Conservation (phyloP, 2,888 invertebrate genomes). For the Cremastinae sp. region DNA sequence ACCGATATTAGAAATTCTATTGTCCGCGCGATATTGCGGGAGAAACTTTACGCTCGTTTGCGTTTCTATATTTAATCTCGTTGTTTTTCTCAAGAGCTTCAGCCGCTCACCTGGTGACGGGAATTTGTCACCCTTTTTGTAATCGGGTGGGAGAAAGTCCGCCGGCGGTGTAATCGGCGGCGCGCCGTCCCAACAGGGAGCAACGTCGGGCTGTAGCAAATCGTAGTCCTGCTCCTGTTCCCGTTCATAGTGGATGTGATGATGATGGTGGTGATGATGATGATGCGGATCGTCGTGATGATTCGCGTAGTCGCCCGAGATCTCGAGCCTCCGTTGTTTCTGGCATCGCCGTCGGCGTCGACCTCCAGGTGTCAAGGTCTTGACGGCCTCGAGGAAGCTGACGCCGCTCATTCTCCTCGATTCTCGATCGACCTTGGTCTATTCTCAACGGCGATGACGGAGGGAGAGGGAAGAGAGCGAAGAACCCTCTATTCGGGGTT, state of each 20-base stretch:
- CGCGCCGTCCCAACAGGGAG: conserved; percentile 83
- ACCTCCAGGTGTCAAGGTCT: conserved; percentile 84
- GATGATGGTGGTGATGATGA: conserved; percentile 40
- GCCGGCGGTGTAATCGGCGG: conserved; percentile 87
- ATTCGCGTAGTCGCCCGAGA: conserved; percentile 68
- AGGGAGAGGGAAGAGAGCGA: no score
- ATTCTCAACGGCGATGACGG: not conserved
- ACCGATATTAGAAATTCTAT: conserved; percentile 52
- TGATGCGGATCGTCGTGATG: conserved; percentile 21
- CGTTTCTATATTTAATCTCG: no score
- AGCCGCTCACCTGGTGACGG: conserved; percentile 73
- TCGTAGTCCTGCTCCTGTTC: conserved; percentile 59
- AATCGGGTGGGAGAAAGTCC: conserved; percentile 84
- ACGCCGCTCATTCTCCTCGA: conserved; percentile 82
- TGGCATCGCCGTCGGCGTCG: conserved; percentile 84
- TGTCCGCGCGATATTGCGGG: not conserved
- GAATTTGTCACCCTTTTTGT: conserved; percentile 79
- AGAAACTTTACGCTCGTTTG: not conserved
- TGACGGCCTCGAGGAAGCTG: conserved; percentile 83
- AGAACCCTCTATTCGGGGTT: not conserved
- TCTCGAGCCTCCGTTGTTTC: conserved; percentile 82
- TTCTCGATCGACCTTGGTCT: not conserved
- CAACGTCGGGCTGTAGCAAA: conserved; percentile 81
- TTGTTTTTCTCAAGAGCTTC: no score
- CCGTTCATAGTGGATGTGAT: conserved; percentile 1